These are phyloP conservation scores for Syncerus caffer DNA, from an alignment of 2,797 vertebrate genomes.

Conservation along the genomic window DNA sequence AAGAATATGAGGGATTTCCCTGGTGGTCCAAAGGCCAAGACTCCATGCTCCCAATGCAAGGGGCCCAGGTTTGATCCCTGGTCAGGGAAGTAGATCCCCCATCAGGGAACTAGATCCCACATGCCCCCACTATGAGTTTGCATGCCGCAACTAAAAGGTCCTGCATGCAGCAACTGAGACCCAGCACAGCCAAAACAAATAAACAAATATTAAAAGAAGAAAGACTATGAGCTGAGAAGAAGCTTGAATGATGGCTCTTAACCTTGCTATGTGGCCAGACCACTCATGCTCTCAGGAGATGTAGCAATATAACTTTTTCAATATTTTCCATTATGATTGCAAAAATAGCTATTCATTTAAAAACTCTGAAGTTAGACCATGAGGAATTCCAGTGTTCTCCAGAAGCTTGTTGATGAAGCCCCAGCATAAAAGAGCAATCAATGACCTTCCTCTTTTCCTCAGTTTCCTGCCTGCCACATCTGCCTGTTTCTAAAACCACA, in stretches of 20 bases:
- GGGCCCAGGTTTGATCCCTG: accelerated
- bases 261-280: not conserved
- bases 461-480: not conserved
- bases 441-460: not conserved
- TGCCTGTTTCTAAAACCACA: not conserved
- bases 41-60: not conserved
- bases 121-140: not conserved
- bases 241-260: no score
- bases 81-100: not conserved
- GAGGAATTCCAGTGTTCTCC: not conserved
- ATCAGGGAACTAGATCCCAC: not conserved
- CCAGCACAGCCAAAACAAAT: not conserved
- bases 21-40: not conserved
- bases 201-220: not conserved
- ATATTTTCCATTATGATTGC: not conserved
- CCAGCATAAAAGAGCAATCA: not conserved
- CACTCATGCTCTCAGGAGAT: not conserved
- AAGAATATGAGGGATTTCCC: not conserved
- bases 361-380: not conserved
- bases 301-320: not conserved
- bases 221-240: not conserved
- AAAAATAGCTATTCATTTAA: not conserved
- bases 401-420: not conserved
- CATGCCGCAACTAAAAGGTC: not conserved
- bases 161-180: not conserved